Evolutionary conservation across 2,888 invertebrate genomes (phyloP).

Genomic region (Tinea semifulvella): DNA sequence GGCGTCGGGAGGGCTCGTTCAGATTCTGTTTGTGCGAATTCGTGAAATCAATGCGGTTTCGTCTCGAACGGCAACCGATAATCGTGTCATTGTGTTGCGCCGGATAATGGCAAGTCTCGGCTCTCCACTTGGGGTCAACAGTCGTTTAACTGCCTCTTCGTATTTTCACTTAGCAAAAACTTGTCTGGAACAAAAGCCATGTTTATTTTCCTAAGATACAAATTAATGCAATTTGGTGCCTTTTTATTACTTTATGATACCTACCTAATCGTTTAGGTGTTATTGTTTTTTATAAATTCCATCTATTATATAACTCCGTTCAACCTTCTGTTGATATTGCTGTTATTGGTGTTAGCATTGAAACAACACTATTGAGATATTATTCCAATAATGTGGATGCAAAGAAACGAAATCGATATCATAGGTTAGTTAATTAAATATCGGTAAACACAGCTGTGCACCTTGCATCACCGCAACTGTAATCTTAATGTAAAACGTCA

Average conservation of each 20-base stretch:
- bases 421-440: too few relatives aligned
- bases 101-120: constrained; percentile 43
- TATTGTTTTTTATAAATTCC: too few relatives aligned
- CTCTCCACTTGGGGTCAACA: constrained; percentile 37
- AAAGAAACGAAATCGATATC: too few relatives aligned
- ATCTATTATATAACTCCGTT: too few relatives aligned
- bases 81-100: constrained; percentile 53
- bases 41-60: constrained; percentile 57
- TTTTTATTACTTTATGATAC: too few relatives aligned
- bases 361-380: too few relatives aligned
- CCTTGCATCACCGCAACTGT: constrained; percentile 14
- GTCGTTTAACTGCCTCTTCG: constrained; percentile 32
- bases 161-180: constrained; percentile 10
- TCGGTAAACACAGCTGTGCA: constrained; percentile 9
- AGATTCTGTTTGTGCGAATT: constrained; percentile 55
- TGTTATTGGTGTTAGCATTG: too few relatives aligned
- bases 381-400: too few relatives aligned
- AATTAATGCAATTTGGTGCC: too few relatives aligned
- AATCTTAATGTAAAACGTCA: constrained; percentile 36
- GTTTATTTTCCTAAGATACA: too few relatives aligned
- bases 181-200: constrained; percentile 13
- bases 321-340: too few relatives aligned
- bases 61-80: constrained; percentile 48
- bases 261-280: too few relatives aligned
- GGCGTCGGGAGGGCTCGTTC: constrained; percentile 50